Evolutionary conservation across 2,113 vertebrate species (phyloP).

Genomic region (Podarcis cretensis): DNA sequence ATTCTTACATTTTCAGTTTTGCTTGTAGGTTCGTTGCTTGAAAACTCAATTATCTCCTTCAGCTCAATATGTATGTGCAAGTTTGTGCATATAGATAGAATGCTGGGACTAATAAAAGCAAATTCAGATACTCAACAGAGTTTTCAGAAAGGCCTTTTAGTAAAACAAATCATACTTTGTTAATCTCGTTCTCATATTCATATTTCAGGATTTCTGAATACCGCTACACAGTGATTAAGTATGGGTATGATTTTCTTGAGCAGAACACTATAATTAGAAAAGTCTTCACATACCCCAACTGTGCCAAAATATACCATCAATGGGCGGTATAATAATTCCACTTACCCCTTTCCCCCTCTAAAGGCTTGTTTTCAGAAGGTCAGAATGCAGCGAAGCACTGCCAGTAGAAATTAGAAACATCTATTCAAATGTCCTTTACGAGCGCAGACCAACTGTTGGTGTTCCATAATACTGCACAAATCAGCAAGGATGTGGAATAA

Average conservation of each 20-base stretch:
- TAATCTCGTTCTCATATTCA: slow-evolving; percentile 49
- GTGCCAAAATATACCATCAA: slow-evolving; percentile 31
- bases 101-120: slow-evolving; percentile 13
- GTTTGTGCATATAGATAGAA: too few species aligned
- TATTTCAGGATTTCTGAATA: slow-evolving; percentile 47
- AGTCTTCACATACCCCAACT: slow-evolving; percentile 37
- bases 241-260: slow-evolving; percentile 41
- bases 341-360: slow-evolving; percentile 54
- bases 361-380: slow-evolving; percentile 63
- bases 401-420: slow-evolving; percentile 74
- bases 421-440: slow-evolving; percentile 74
- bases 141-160: slow-evolving; percentile 41
- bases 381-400: slow-evolving; percentile 60
- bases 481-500: slow-evolving; percentile 74
- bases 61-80: too few species aligned
- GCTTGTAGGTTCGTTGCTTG: too few species aligned
- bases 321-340: slow-evolving; percentile 40
- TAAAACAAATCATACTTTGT: slow-evolving; percentile 28
- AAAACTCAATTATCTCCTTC: too few species aligned
- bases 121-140: neutral
- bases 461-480: slow-evolving; percentile 63
- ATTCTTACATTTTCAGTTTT: too few species aligned
- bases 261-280: slow-evolving; percentile 58
- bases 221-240: slow-evolving; percentile 57
- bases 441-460: slow-evolving; percentile 73